Base-by-base conservation (phyloP, 2,888 invertebrate genomes). In the Elmis aenea region DNA sequence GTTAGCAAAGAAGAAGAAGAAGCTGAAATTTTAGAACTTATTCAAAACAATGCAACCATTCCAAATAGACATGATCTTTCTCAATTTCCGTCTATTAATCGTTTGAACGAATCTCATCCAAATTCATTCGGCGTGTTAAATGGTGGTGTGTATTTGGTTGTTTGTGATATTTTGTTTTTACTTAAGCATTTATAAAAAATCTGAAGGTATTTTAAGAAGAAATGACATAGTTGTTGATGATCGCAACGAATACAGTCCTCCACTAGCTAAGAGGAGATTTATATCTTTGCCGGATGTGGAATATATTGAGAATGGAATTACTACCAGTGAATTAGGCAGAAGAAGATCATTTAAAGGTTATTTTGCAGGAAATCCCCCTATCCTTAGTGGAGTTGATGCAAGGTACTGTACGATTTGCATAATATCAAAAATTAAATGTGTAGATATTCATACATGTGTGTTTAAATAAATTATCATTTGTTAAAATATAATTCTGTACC, bases 1-100 rank as follows among this genome's bases (percentile, higher is more conserved):
- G 47, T 68, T 14, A 64, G 61, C 4, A 62, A 59, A 40, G 61
- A 66, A 29, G 67, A 67, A 27, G 67, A 67, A 38, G 66, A 68
- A 20, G 55, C 60, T 4, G 68, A 68, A 52, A 64, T 68, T 23
- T 33, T 62, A 46, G 64, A 60, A 31, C 31, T 66, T 16, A 58
- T 67, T 3, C 62, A 63, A 32, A 62, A 56, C 24, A 59, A 62
- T 34, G 26, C 40, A 12, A 42, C 38, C 33, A 39, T 37, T 21
- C 40, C 39, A 36, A 42, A 38, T 26, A 28, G 42, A 26, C 45
- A 34, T 32, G 32, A 38, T 27, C 24, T 34, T 32, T 35, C 35
- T 9, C 28, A 28, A 12, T 36, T 45, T 16, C 16, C 37, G 20
- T n/a, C 35, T 10, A 33, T 26, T 28, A 42, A 42, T n/a, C n/a